Percentiles rank a stretch among this genome's conserved stretches.
Evolutionary conservation across 2,113 vertebrate species (phyloP).

Genomic region (Paralichthys olivaceus): DNA sequence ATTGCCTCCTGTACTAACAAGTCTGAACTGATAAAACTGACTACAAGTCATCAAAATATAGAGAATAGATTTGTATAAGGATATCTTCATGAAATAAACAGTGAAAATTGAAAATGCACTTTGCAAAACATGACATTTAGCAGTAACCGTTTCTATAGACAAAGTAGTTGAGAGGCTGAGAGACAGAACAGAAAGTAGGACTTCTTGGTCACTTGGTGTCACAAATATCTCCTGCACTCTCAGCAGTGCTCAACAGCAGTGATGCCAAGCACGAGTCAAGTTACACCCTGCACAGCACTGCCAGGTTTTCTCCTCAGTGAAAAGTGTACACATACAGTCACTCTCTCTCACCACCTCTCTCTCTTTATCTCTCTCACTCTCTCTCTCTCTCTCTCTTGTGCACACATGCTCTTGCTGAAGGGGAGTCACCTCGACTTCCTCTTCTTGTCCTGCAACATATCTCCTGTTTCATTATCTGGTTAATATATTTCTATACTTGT

Average conservation of each 20-base stretch:
- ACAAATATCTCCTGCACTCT: conserved; percentile 70
- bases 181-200: conserved; percentile 50
- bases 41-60: not conserved
- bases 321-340: conserved; percentile 17
- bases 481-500: conserved; percentile 2
- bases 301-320: conserved; percentile 23
- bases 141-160: not conserved
- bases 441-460: conserved; percentile 7
- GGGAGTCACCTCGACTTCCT: conserved; percentile 8
- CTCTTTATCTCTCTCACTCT: not conserved
- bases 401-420: not conserved
- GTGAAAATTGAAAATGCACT: not conserved
- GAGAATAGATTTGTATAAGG: not conserved
- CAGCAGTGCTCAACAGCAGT: conserved; percentile 61
- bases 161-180: conserved; percentile 33
- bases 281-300: conserved; percentile 55
- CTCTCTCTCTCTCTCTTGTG: not conserved
- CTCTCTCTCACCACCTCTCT: conserved; percentile 2
- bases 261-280: conserved; percentile 60
- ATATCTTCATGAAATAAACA: not conserved
- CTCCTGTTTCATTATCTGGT: conserved; percentile 16
- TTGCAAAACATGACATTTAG: not conserved
- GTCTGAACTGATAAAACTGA: not conserved
- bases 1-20: not conserved
- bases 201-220: conserved; percentile 52